Evolutionary conservation across 2,888 invertebrate genomes (phyloP).

Genomic region (Hymenopus coronatus): DNA sequence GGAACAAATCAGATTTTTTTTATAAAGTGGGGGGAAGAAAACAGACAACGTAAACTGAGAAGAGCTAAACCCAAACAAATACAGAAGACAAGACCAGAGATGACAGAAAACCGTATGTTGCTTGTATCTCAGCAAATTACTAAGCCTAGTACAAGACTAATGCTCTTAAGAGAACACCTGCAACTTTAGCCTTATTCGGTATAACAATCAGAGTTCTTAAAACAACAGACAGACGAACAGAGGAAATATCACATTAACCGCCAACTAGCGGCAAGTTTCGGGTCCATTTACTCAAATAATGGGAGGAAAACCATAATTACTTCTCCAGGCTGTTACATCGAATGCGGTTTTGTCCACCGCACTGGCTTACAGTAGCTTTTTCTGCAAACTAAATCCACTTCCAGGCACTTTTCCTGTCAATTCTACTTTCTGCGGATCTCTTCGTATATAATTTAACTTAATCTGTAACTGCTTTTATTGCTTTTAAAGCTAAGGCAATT

Average conservation of each 20-base stretch:
- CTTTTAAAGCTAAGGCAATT: not conserved
- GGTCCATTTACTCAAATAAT: not conserved
- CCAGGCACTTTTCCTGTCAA: not conserved
- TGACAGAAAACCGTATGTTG: too few relatives aligned
- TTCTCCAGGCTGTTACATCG: not conserved
- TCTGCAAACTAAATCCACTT: not conserved
- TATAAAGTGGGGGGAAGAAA: too few relatives aligned
- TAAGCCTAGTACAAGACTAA: not conserved
- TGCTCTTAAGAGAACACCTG: not conserved
- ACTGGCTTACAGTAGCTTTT: not conserved
- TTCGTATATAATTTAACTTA: not conserved
- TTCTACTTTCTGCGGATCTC: not conserved
- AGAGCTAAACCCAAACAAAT: too few relatives aligned
- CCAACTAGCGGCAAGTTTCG: not conserved
- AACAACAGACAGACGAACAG: not conserved
- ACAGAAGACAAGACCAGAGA: too few relatives aligned
- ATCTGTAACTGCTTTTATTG: not conserved
- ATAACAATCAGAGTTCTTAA: not conserved
- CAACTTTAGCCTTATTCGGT: not conserved
- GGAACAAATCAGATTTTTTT: too few relatives aligned
- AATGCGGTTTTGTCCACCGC: not conserved
- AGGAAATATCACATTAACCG: constrained; percentile 1
- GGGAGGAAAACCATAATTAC: not conserved
- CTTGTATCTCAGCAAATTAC: not conserved
- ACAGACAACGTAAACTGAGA: too few relatives aligned